Evolutionary conservation across 2,888 invertebrate species (phyloP).

Genomic region (Cephonodes hylas): DNA sequence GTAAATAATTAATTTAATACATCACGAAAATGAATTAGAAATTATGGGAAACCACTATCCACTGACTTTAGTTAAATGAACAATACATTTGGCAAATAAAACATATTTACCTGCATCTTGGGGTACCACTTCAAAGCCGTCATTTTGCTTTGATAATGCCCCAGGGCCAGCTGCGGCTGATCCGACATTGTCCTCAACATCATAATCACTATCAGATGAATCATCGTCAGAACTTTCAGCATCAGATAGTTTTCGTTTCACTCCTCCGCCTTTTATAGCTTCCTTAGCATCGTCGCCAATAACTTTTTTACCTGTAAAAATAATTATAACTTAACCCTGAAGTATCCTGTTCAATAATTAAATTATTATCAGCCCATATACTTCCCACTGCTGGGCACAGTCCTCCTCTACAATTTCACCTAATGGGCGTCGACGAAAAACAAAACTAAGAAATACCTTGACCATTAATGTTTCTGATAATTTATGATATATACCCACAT

Average conservation of each 20-base stretch:
- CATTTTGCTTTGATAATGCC: slow-evolving; percentile 74
- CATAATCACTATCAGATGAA: slow-evolving; percentile 74
- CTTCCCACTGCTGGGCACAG: too few relatives aligned
- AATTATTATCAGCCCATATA: not conserved
- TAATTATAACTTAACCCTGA: not conserved
- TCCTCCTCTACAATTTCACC: too few relatives aligned
- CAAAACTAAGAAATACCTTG: too few relatives aligned
- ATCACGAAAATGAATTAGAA: too few relatives aligned
- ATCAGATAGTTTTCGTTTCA: slow-evolving; percentile 56
- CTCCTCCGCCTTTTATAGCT: slow-evolving; percentile 23
- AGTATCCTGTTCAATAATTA: too few relatives aligned
- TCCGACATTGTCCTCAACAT: slow-evolving; percentile 62
- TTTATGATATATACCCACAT: too few relatives aligned
- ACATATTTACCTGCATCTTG: slow-evolving; percentile 75
- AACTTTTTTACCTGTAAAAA: slow-evolving; percentile 57
- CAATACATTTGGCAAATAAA: not conserved
- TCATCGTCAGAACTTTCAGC: slow-evolving; percentile 69
- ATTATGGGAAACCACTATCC: too few relatives aligned
- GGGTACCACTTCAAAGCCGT: slow-evolving; percentile 85
- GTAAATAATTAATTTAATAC: too few relatives aligned
- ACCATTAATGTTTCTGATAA: too few relatives aligned
- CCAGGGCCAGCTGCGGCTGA: slow-evolving; percentile 40
- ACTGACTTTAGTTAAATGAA: too few relatives aligned
- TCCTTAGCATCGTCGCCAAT: slow-evolving; percentile 39
- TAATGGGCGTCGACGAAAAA: too few relatives aligned